These are phyloP conservation scores for Laothoe populi DNA, from an alignment of 2,888 invertebrate genomes.

Conservation along the genomic window DNA sequence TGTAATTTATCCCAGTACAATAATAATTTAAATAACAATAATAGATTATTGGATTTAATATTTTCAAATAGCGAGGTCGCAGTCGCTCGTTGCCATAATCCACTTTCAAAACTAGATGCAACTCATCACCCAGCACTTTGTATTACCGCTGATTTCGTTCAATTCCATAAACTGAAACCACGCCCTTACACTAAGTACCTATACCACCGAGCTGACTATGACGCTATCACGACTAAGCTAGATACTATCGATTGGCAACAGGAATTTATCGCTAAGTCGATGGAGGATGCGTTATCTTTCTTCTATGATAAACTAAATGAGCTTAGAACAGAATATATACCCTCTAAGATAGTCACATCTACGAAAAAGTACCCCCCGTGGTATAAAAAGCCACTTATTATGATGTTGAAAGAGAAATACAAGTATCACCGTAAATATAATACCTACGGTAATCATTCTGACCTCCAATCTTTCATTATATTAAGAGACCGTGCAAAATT, in stretches of 20 bases:
- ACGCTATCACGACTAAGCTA: neutral
- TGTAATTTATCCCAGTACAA: constrained; percentile 10
- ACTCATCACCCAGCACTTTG: neutral
- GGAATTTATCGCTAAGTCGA: neutral
- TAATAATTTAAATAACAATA: neutral
- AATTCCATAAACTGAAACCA: neutral
- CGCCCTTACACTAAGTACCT: neutral
- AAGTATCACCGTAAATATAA: neutral
- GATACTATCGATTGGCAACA: constrained; percentile 1
- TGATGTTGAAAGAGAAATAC: constrained; percentile 4
- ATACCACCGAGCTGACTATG: neutral
- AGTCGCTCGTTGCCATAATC: neutral
- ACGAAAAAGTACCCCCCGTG: constrained; percentile 4
- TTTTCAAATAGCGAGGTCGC: neutral
- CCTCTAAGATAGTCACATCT: neutral
- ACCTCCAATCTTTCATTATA: neutral
- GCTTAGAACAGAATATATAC: neutral
- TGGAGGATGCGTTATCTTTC: neutral
- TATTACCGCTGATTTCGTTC: neutral
- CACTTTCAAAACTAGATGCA: neutral
- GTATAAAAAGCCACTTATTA: neutral
- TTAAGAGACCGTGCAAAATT: neutral
- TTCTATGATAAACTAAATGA: neutral
- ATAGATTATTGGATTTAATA: constrained; percentile 3
- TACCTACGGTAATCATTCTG: constrained; percentile 2